Conservation (phyloP, 2,113 vertebrate species). For the Notothenia coriiceps region DNA sequence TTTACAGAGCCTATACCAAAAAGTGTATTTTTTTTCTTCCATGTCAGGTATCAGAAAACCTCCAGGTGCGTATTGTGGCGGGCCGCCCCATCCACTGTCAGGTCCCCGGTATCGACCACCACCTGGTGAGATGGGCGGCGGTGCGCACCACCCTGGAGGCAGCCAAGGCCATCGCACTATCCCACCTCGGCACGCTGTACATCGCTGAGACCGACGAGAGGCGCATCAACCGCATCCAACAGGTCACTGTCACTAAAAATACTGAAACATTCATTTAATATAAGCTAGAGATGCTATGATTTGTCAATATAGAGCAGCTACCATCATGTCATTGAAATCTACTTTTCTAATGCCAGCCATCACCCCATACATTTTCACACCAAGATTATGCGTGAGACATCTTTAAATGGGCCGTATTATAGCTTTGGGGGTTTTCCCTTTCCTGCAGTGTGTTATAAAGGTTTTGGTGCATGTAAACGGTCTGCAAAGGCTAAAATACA, state of each 20-base stretch:
- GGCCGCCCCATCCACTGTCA: slow-evolving; percentile 98
- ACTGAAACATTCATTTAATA: neutral
- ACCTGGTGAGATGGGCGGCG: slow-evolving; percentile 92
- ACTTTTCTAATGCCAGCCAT: neutral
- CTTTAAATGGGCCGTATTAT: neutral
- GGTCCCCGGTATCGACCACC: slow-evolving; percentile 93
- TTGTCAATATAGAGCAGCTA: neutral
- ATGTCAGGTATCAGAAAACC: slow-evolving; percentile 87
- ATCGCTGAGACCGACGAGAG: slow-evolving; percentile 97
- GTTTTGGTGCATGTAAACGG: too few relatives aligned
- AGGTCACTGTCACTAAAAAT: slow-evolving; percentile 84
- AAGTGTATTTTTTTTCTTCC: neutral
- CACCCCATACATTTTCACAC: neutral
- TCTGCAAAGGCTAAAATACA: too few relatives aligned
- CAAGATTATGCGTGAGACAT: neutral
- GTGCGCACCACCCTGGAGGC: slow-evolving; percentile 93
- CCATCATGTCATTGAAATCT: neutral
- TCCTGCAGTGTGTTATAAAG: too few relatives aligned
- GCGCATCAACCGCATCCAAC: slow-evolving; percentile 96
- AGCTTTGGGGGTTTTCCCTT: too few relatives aligned
- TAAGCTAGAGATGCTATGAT: neutral
- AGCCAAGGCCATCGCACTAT: slow-evolving; percentile 93
- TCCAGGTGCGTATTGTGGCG: slow-evolving; percentile 93
- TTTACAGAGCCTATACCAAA: neutral
- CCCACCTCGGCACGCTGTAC: slow-evolving; percentile 93